Percentiles rank a stretch among this genome's conserved stretches.
Conservation (phyloP, 2,888 invertebrate species). For the Dysmachus trigonus region DNA sequence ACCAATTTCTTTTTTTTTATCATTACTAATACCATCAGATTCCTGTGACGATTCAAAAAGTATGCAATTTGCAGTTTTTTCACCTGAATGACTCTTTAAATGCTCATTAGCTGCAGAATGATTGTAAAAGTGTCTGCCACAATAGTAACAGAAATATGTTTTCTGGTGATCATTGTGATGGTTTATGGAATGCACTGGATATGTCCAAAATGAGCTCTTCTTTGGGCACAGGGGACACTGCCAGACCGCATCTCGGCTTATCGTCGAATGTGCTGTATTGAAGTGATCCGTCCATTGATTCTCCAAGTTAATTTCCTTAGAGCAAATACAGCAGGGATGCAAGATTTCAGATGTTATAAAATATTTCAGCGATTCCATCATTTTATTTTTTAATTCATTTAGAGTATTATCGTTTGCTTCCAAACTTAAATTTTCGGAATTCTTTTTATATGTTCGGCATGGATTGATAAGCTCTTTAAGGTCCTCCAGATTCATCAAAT, state of each 20-base stretch:
- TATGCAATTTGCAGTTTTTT: not conserved
- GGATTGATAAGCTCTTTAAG: not conserved
- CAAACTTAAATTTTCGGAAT: not conserved
- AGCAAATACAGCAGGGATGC: not conserved
- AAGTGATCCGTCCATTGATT: not conserved
- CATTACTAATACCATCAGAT: not conserved
- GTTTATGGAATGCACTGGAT: not conserved
- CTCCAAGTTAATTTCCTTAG: not conserved
- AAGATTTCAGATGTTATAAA: not conserved
- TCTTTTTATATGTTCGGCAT: not conserved
- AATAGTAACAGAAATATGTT: constrained; percentile 15
- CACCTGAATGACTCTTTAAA: not conserved
- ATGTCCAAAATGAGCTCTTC: not conserved
- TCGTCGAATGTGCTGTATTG: not conserved
- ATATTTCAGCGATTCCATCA: not conserved
- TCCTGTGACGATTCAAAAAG: not conserved
- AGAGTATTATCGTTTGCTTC: not conserved
- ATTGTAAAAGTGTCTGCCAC: not conserved
- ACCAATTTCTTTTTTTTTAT: not conserved
- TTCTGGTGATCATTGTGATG: not conserved
- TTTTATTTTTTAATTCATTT: not conserved
- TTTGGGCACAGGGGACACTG: not conserved
- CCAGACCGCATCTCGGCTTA: not conserved
- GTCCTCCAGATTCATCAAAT: not conserved
- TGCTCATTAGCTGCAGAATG: not conserved